These are phyloP conservation scores for Tachystola acroxantha DNA, from an alignment of 2,888 invertebrate species.

Conservation along the genomic window DNA sequence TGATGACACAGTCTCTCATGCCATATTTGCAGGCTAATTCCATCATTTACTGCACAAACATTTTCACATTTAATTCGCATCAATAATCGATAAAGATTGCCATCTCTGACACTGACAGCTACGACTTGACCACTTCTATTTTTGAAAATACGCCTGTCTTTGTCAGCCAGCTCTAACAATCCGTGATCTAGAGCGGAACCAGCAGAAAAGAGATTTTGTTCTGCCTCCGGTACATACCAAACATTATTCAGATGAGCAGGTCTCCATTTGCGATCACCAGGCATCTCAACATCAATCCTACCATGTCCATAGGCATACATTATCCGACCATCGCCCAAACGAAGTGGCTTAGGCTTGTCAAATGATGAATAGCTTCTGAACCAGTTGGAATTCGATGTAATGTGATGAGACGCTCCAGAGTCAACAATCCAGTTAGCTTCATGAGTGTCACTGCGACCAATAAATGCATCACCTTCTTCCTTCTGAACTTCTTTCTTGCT, in stretches of 20 bases:
- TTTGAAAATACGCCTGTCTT: neutral
- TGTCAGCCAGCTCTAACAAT: neutral
- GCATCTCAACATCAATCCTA: neutral
- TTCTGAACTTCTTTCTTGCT: neutral
- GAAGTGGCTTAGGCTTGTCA: neutral
- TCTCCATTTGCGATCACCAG: neutral
- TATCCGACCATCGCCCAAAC: neutral
- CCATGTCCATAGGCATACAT: neutral
- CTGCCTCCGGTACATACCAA: neutral
- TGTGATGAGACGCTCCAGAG: conserved; percentile 1
- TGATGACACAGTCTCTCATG: neutral
- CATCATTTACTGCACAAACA: neutral
- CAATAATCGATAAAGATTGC: neutral
- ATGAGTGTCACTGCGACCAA: neutral
- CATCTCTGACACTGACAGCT: neutral
- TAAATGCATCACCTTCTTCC: conserved; percentile 1
- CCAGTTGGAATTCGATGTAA: neutral
- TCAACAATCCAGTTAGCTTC: conserved; percentile 1
- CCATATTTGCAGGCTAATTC: neutral
- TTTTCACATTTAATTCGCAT: too few relatives aligned
- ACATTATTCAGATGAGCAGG: neutral
- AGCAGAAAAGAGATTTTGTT: neutral
- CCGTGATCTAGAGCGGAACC: neutral
- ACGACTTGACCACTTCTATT: neutral
- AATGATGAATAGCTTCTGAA: neutral